A percentile compares a stretch with the other conserved stretches of the same genome.
phyloP scores from a whole-genome alignment of 2,888 invertebrate species.

The Eudasyphora cyanicolor region DNA sequence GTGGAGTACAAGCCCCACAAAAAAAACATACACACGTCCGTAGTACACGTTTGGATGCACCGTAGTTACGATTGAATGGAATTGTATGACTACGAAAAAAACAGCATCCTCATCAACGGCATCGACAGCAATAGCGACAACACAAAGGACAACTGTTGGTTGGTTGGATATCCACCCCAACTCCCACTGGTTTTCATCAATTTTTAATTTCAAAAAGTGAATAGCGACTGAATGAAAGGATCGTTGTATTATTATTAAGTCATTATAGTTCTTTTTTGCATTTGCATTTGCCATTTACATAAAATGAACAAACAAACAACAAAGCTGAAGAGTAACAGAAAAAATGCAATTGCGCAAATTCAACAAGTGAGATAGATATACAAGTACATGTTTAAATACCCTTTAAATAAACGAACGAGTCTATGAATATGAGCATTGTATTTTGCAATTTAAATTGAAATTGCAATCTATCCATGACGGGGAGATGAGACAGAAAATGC shows the following conservation, averaged over 20 bases:
- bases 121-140: neutral
- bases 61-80: neutral
- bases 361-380: neutral
- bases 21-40: neutral
- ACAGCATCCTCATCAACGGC: constrained; percentile 7
- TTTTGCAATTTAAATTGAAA: too few species aligned
- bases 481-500: too few species aligned
- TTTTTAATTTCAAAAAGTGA: constrained; percentile 13
- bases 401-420: too few species aligned
- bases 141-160: neutral
- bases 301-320: neutral
- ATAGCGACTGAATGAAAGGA: neutral
- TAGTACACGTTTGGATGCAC: neutral
- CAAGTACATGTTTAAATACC: too few species aligned
- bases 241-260: neutral
- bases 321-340: neutral
- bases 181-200: neutral
- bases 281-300: neutral
- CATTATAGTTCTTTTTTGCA: neutral
- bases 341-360: neutral
- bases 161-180: neutral
- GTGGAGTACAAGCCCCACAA: neutral
- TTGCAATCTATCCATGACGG: too few species aligned
- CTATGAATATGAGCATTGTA: too few species aligned
- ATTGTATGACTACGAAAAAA: neutral